Evolutionary conservation across 2,888 invertebrate species (phyloP), one percentile per base, ranked within the genome.

Genomic region (Patella ulyssiponensis): DNA sequence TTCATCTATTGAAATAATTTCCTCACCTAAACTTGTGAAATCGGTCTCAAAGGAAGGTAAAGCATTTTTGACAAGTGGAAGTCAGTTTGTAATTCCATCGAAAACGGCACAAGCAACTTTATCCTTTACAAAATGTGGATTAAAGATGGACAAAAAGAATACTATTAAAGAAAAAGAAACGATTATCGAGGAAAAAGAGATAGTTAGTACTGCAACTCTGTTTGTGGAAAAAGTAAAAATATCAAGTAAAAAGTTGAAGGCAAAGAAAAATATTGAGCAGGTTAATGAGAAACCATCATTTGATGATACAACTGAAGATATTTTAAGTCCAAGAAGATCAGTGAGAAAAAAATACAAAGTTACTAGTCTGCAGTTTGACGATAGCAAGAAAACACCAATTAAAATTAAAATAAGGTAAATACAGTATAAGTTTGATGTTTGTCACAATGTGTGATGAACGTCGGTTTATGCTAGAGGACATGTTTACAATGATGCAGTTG

Each of bases 301-400:
- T 64, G 64, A 44, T 44, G 69, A 64, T n/a, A 56, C 44, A 0
- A 44, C n/a, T 71, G 54, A 52, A 69, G 75, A 71, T 15, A 23
- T 51, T 15, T 44, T 74, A 7, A 71, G 64, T 7, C 64, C 72
- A 64, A 77, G 83, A 70, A 77, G 77, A 58, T 81, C 84, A n/a
- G 70, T 76, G 23, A 73, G 84, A 58, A 80, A 80, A 23, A 82
- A 81, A 75, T 86, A 86, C 80, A 83, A 82, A 73, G 86, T 86
- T 3, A 80, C 81, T 64, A 80, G 80, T 27, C 79, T 86, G 23
- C 82, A 83, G 71, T 82, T 85, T 78, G 85, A 83, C 79, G 80
- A 81, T 12, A 81, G 83, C 53, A 81, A 77, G 20, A 81, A 76
- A 75, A 85, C 86, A 12, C 86, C 85, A 12, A 86, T 86, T 23